Evolutionary conservation across 1,140 invertebrate genomes (phyloP), one percentile per base, ranked within the genome.

Genomic region (Pseudoatta argentina): DNA sequence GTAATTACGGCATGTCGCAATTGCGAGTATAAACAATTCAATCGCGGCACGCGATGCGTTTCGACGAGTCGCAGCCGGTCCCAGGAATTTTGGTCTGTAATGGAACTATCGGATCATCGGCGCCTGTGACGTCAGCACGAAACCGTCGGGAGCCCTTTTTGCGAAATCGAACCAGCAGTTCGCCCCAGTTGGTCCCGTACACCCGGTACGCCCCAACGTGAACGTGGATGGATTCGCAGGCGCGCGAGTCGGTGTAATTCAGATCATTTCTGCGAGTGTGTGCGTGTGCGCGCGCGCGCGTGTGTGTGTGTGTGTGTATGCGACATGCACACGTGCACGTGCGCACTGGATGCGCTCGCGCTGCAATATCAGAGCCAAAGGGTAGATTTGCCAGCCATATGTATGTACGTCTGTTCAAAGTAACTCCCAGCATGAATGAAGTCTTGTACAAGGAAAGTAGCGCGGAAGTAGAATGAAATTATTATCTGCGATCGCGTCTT

Each of bases 181-280:
- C 88, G 89, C 88, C 88, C 88, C 89, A 89, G 91, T 92, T 87
- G 91, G 89, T 89, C 87, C 87, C 67, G 85, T 86, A 89, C 93
- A 92, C 89, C 89, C 92, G 85, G 88, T 91, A 91, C 87, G 72
- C 83, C 88, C 77, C 85, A 86, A 69, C 66, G 66, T 91, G 77
- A 61, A 85, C 87, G 88, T 92, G 91, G 92, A 91, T 92, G 91
- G 91, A 93, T 94, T 93, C 91, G 91, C 92, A 93, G 91, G 91
- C 91, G 91, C 86, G 87, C 82, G 88, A 91, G 79, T 88, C 87
- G 75, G 87, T 90, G 93, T 94, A 94, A 94, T 94, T 94, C 92
- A 92, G 92, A 94, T 94, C 91, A 94, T 94, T 92, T 93, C 93
- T 87, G 88, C 79, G 89, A 81, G 87, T 64, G 82, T 34, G 30